Percentiles rank a stretch among this genome's conserved stretches.
Conservation (phyloP, 1,140 invertebrate species). For the Lamellibrachia luymesi region DNA sequence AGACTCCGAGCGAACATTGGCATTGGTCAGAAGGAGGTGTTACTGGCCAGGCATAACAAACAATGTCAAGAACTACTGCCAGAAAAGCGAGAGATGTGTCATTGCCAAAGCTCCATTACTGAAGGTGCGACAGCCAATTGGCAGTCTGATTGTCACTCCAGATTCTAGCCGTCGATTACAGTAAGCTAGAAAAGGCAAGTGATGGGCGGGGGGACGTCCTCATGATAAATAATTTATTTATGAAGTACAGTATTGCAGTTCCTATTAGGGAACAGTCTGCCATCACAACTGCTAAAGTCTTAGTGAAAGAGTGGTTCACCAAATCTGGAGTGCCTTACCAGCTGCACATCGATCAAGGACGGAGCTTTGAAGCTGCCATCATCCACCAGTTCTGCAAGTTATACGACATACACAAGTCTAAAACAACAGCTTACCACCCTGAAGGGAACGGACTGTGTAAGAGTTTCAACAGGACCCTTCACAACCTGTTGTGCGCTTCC, state of each 20-base stretch:
- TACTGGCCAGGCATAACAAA: too few species aligned
- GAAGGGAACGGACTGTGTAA: background rate
- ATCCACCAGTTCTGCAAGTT: conserved; percentile 13
- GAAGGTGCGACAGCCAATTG: too few species aligned
- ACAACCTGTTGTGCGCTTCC: conserved; percentile 5
- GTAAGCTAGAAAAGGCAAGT: background rate
- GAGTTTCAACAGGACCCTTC: conserved; percentile 14
- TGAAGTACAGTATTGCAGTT: background rate
- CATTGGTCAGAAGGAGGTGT: too few species aligned
- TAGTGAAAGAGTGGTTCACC: background rate
- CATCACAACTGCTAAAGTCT: background rate
- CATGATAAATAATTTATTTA: background rate
- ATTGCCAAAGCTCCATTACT: background rate
- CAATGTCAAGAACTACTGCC: background rate
- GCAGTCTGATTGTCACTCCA: background rate
- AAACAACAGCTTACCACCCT: background rate
- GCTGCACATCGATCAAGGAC: background rate
- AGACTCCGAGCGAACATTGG: too few species aligned
- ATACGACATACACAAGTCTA: background rate
- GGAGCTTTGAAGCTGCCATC: background rate
- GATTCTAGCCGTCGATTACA: background rate
- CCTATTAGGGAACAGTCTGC: background rate
- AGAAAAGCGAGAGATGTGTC: background rate
- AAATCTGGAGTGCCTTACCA: background rate
- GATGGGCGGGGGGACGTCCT: background rate